These are phyloP conservation scores for Acrocephalus scirpaceus DNA, from an alignment of 2,797 vertebrate species.

Conservation along the genomic window DNA sequence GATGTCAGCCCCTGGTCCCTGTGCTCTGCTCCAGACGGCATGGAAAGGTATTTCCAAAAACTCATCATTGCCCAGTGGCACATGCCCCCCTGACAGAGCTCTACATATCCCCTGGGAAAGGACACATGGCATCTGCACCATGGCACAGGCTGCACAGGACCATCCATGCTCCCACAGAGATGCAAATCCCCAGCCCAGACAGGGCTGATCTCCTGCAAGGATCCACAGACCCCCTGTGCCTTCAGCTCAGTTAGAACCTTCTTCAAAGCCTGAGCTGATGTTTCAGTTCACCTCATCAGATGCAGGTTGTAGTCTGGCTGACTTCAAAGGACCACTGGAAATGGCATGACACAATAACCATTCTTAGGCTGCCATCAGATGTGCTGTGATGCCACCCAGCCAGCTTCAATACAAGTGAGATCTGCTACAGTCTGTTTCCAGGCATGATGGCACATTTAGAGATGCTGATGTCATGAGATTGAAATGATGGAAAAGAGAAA, in stretches of 20 bases:
- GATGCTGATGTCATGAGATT: not conserved
- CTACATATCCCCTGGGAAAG: not conserved
- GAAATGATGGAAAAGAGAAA: not conserved
- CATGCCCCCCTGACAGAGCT: rapidly evolving
- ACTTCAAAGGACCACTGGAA: not conserved
- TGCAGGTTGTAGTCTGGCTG: not conserved
- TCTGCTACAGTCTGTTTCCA: not conserved
- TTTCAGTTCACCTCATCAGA: not conserved
- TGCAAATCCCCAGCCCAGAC: rapidly evolving
- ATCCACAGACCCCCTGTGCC: rapidly evolving
- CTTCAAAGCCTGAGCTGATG: not conserved
- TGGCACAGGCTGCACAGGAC: rapidly evolving
- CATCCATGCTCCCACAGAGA: not conserved
- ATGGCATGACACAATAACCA: not conserved
- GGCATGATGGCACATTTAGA: not conserved
- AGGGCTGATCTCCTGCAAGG: not conserved
- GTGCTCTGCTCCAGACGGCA: not conserved
- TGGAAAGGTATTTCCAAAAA: not conserved
- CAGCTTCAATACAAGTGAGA: not conserved
- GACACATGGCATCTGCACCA: too few relatives aligned
- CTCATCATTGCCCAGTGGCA: rapidly evolving
- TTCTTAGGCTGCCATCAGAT: not conserved
- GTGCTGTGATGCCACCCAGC: not conserved
- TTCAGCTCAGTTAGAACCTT: not conserved
- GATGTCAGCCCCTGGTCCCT: not conserved